Evolutionary conservation across 2,113 vertebrate species (phyloP).

Genomic region (Zosterops hypoxanthus): DNA sequence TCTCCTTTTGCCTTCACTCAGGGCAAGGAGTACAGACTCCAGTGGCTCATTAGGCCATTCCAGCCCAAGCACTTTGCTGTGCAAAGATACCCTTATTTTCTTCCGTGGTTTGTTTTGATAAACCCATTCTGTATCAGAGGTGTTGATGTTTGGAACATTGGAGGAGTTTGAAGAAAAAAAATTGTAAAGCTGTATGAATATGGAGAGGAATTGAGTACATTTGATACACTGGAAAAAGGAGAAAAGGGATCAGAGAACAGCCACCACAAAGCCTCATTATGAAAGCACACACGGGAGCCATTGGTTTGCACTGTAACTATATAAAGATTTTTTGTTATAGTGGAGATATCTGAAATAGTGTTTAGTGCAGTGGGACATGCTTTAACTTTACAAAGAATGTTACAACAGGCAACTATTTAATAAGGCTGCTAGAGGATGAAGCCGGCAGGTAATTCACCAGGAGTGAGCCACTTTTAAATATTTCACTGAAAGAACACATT

Average conservation of each 20-base stretch:
- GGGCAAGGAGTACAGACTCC: not conserved
- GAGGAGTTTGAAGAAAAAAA: not conserved
- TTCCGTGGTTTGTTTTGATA: not conserved
- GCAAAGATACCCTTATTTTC: not conserved
- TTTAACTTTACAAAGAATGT: conserved; percentile 46
- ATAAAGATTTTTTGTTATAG: conserved; percentile 58
- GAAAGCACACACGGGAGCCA: conserved; percentile 46
- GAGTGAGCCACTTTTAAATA: conserved; percentile 62
- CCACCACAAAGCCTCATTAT: conserved; percentile 46
- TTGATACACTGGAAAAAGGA: not conserved
- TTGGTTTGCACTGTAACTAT: conserved; percentile 1
- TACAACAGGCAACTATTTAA: conserved; percentile 63
- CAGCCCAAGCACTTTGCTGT: not conserved
- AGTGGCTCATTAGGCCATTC: not conserved
- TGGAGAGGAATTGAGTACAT: not conserved
- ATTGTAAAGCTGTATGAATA: not conserved
- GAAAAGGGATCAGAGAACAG: conserved; percentile 42
- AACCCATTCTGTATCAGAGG: not conserved
- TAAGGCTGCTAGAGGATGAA: conserved; percentile 31
- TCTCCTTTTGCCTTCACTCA: not conserved
- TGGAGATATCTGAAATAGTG: conserved; percentile 45
- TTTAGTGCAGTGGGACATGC: conserved; percentile 5
- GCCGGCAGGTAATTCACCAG: conserved; percentile 63
- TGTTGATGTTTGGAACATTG: not conserved
- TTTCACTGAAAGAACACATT: conserved; percentile 51